Percentiles rank a stretch among this genome's conserved stretches.
These are phyloP conservation scores for Serinus canaria DNA, from an alignment of 2,113 vertebrate genomes.

Conservation along the genomic window DNA sequence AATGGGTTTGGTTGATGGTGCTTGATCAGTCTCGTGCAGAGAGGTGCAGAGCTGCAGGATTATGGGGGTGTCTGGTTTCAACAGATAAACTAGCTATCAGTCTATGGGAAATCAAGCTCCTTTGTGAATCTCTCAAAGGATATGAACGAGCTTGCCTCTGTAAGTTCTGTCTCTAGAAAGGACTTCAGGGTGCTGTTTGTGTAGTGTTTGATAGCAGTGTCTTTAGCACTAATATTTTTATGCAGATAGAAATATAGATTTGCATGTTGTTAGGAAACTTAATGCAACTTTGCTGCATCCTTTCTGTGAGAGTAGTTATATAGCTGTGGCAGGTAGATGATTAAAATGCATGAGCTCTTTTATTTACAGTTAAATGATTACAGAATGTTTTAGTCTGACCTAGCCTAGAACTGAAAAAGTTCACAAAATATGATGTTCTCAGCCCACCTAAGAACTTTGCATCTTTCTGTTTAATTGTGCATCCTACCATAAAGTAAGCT, in stretches of 20 bases:
- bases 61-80: not conserved
- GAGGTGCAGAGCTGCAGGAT: not conserved
- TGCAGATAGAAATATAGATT: not conserved
- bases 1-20: not conserved
- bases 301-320: not conserved
- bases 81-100: not conserved
- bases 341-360: not conserved
- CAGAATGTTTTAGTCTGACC: not conserved
- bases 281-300: not conserved
- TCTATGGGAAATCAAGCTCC: not conserved
- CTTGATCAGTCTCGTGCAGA: not conserved
- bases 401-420: not conserved
- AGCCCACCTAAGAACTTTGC: not conserved
- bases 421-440: not conserved
- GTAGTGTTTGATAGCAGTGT: not conserved
- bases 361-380: not conserved
- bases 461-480: not conserved
- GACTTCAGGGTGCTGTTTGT: not conserved
- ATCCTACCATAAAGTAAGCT: not conserved
- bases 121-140: not conserved
- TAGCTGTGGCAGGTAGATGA: not conserved
- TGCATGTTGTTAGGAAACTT: not conserved
- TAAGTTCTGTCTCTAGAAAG: not conserved
- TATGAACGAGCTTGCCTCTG: not conserved
- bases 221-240: not conserved